phyloP scores from a whole-genome alignment of 2,113 vertebrate genomes.

The Scomber scombrus region DNA sequence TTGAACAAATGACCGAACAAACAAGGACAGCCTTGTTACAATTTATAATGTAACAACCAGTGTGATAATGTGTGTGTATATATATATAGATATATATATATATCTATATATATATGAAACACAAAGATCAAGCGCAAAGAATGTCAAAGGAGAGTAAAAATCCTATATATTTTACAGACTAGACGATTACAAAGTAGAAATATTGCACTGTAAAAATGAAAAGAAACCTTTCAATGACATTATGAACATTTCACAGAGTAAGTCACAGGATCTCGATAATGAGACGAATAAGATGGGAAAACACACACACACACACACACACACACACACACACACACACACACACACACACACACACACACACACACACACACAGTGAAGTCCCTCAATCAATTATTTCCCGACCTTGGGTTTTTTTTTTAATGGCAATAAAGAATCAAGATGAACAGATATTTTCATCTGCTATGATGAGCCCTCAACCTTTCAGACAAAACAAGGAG shows the following conservation, averaged over 20 bases:
- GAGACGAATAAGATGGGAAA: not conserved
- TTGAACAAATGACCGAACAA: not conserved
- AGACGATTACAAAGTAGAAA: not conserved
- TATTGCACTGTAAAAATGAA: not conserved
- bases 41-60: conserved; percentile 8
- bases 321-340: too few relatives aligned
- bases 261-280: not conserved
- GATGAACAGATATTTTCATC: not conserved
- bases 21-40: not conserved
- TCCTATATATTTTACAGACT: too few relatives aligned
- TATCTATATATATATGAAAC: not conserved
- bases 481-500: not conserved
- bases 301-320: not conserved
- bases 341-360: too few relatives aligned
- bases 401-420: not conserved
- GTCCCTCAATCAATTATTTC: conserved; percentile 8
- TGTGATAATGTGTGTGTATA: too few relatives aligned
- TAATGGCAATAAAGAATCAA: not conserved
- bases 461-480: not conserved
- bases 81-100: too few relatives aligned
- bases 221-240: not conserved
- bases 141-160: not conserved
- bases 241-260: not conserved
- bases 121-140: conserved; percentile 4
- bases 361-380: not conserved